A percentile compares a stretch with the other conserved stretches of the same genome.
These are phyloP conservation scores for Ectemnius lituratus DNA, from an alignment of 2,888 invertebrate genomes.

Conservation along the genomic window DNA sequence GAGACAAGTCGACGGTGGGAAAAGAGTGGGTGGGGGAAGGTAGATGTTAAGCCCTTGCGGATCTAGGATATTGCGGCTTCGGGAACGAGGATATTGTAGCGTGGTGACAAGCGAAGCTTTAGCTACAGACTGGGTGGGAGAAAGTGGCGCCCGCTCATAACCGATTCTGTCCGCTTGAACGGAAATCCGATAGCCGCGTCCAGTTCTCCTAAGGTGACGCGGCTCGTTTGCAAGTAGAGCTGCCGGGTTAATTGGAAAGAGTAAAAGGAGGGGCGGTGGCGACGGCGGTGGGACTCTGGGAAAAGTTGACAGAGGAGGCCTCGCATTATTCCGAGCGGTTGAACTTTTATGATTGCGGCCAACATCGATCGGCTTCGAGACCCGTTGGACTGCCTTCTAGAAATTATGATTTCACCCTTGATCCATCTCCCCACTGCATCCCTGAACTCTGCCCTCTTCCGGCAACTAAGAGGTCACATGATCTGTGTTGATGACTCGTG, in stretches of 20 bases:
- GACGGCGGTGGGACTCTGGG: background rate
- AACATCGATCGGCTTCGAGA: slow-evolving; percentile 1
- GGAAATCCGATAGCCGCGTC: slow-evolving; percentile 48
- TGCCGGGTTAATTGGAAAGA: slow-evolving; percentile 44
- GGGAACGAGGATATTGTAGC: slow-evolving; percentile 26
- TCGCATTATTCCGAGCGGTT: slow-evolving; percentile 43
- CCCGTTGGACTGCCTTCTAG: slow-evolving; percentile 12
- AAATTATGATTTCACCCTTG: slow-evolving; percentile 26
- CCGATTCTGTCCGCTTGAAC: slow-evolving; percentile 32
- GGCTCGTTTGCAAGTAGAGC: slow-evolving; percentile 27
- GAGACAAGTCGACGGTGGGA: background rate
- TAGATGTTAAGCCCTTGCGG: background rate
- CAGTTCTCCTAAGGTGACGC: slow-evolving; percentile 29
- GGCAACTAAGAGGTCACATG: background rate
- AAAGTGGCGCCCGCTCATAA: background rate
- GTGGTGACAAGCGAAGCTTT: slow-evolving; percentile 22
- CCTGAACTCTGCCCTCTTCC: slow-evolving; percentile 1
- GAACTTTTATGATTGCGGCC: slow-evolving; percentile 31
- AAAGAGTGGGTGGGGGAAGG: background rate
- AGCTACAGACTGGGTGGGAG: background rate
- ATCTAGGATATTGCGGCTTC: slow-evolving; percentile 27
- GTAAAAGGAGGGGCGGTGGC: background rate
- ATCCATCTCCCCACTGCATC: slow-evolving; percentile 2
- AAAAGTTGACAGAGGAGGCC: slow-evolving; percentile 32
- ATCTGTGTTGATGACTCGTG: too few species aligned